Evolutionary conservation across 2,113 vertebrate species (phyloP), one percentile per base, ranked within the genome.

Genomic region (Callipepla californica): DNA sequence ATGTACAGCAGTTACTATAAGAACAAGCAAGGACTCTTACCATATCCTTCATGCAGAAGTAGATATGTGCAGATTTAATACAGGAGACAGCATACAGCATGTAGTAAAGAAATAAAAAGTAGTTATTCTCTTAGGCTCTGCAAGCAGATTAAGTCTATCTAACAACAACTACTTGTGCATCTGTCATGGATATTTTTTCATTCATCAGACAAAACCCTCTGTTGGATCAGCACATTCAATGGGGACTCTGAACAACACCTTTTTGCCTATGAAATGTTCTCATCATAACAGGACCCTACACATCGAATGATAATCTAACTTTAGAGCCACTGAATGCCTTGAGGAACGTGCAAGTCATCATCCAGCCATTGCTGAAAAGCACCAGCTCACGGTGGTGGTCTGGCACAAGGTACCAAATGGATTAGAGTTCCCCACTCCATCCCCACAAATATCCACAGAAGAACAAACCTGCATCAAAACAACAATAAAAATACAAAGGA

Each of bases 81-180:
- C 88, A 96, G 85, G 94, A 94, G 92, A 90, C 92, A 91, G 91
- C 94, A 95, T 75, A 96, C 88, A 95, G 95, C 93, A 94, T 65
- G 85, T 83, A 96, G 94, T 92, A 88, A 80, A 95, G 88, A 96
- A 93, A 96, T 95, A 93, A 97, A 82, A 97, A 53, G 94, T 72
- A 80, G 87, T 95, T 96, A 96, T 89, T 97, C 80, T 93, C 82
- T 92, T 85, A 38, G 73, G 74, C 92, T 92, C 3, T 9, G 13
- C 66, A 81, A 89, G 78, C 3, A 84, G 66, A 47, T 77, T 92
- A 92, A 95, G 77, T 77, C 70, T 80, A 72, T 86, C 89, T 92
- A 96, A 91, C 63, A 53, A 53, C 26, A 53, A 53, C 51, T 53
- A 53, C 51, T 17, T 28, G 26, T 28, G 51, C 26, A 53, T 53